These are phyloP conservation scores for Epicauta chinensis DNA, from an alignment of 1,140 invertebrate species.

Conservation along the genomic window DNA sequence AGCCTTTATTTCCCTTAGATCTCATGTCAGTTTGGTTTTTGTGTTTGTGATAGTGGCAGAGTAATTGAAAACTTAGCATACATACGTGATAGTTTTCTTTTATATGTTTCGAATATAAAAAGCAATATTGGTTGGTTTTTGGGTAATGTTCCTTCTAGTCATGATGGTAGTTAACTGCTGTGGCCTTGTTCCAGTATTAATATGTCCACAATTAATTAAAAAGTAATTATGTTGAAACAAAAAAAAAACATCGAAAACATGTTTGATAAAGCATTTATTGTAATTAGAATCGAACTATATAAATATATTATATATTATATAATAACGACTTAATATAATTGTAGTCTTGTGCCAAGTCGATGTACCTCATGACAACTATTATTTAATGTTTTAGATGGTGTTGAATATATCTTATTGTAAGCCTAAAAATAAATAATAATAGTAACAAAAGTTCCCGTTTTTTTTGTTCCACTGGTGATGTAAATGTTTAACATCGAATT, in stretches of 20 bases:
- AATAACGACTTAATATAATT: slow-evolving; percentile 14
- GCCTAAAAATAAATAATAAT: slow-evolving; percentile 5
- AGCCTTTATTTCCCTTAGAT: too few relatives aligned
- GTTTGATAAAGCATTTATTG: slow-evolving; percentile 14
- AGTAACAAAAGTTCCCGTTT: slow-evolving; percentile 8
- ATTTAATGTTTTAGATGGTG: slow-evolving; percentile 13
- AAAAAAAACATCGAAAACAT: slow-evolving; percentile 13
- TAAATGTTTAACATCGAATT: slow-evolving; percentile 40
- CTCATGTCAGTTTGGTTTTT: too few relatives aligned
- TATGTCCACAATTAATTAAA: slow-evolving; percentile 9
- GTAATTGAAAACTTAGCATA: too few relatives aligned
- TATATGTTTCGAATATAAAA: too few relatives aligned
- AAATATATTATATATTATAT: slow-evolving; percentile 20
- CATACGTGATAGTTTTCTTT: too few relatives aligned
- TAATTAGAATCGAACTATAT: slow-evolving; percentile 29
- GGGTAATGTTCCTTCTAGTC: slow-evolving; percentile 27
- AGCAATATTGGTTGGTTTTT: slow-evolving; percentile 7
- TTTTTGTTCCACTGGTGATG: slow-evolving; percentile 17
- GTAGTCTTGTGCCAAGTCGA: slow-evolving; percentile 36
- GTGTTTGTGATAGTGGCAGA: too few relatives aligned
- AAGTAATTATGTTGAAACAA: slow-evolving; percentile 6
- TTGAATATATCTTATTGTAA: slow-evolving; percentile 11
- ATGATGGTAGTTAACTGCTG: slow-evolving; percentile 17
- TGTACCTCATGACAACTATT: slow-evolving; percentile 34
- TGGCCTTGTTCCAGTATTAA: slow-evolving; percentile 22